Base-by-base conservation (phyloP, 2,888 invertebrate species). In the Agonopterix arenella region DNA sequence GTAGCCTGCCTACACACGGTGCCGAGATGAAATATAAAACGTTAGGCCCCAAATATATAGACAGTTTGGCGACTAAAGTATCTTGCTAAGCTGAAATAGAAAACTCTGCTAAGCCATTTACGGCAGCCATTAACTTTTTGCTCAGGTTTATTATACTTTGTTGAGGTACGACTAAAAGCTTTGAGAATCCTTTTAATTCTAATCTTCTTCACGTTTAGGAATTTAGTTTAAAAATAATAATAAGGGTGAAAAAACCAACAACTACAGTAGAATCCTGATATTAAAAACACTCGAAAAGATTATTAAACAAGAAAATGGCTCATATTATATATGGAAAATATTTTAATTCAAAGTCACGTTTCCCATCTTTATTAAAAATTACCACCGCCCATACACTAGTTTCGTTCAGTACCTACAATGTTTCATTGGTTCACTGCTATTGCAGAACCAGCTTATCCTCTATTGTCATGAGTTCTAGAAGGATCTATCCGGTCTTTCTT, bases 381-480 rank as follows among this genome's bases (percentile, higher is more conserved):
- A 65, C 59, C 60, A 64, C 59, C 55, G 67, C 66, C 11, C 2
- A 11, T 1, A 40, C 4, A 40, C 3, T 72, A 71, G 77, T 80
- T 68, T 57, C 59, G 68, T 68, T 57, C 59, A 66, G 61, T 70
- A 62, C 60, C 62, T 40, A 66, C 73, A 70, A 69, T 74, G 70
- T 80, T 73, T 76, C 79, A 76, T 78, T 28, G 28, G 28, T 5
- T 28, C 28, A 28, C 28, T 28, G 28, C 28, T 80, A 76, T 78
- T 80, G 76, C 68, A 68, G 73, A 61, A 64, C 61, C 61, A 70
- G 73, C 69, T 79, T 76, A 81, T 77, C 80, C 72, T 63, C 75
- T 66, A 78, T 81, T 81, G 79, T 84, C 76, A 72, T 70, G 73
- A 75, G 74, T 72, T 73, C 67, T 69, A 62, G 72, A 70, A 68